phyloP scores from a whole-genome alignment of 2,113 vertebrate species.

The Lasiurus cinereus region DNA sequence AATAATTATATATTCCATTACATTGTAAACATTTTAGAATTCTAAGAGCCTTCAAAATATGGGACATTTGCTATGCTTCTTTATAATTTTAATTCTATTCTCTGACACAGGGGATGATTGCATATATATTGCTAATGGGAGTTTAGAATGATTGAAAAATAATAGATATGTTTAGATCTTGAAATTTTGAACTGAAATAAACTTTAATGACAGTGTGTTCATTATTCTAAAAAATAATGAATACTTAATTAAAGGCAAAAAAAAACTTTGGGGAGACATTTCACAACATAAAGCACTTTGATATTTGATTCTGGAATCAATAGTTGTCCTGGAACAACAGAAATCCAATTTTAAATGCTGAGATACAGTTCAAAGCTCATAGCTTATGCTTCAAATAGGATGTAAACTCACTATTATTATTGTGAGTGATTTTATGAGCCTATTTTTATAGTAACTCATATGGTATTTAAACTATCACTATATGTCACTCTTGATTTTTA shows the following conservation, averaged over 20 bases:
- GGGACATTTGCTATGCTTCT: not conserved
- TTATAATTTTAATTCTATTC: not conserved
- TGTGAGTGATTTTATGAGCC: constrained; percentile 65
- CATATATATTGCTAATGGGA: not conserved
- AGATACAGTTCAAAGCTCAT: constrained; percentile 61
- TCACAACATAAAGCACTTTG: not conserved
- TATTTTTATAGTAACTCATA: constrained; percentile 63
- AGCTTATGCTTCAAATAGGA: constrained; percentile 13
- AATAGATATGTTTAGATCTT: not conserved
- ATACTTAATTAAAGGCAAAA: constrained; percentile 10
- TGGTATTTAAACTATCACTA: constrained; percentile 3
- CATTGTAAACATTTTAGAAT: not conserved
- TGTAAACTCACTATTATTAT: constrained; percentile 55
- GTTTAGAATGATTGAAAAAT: constrained; percentile 15
- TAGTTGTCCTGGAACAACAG: constrained; percentile 11
- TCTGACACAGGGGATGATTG: not conserved
- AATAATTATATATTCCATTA: not conserved
- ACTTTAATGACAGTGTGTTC: not conserved
- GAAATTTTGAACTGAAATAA: not conserved
- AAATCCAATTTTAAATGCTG: constrained; percentile 38
- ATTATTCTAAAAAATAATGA: constrained; percentile 19
- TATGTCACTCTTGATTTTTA: constrained; percentile 45
- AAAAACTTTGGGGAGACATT: not conserved
- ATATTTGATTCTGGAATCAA: constrained; percentile 48
- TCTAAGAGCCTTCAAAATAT: not conserved